A percentile compares a stretch with the other conserved stretches of the same genome.
Evolutionary conservation across 2,113 vertebrate genomes (phyloP).

Genomic region (Tyrannus savana): DNA sequence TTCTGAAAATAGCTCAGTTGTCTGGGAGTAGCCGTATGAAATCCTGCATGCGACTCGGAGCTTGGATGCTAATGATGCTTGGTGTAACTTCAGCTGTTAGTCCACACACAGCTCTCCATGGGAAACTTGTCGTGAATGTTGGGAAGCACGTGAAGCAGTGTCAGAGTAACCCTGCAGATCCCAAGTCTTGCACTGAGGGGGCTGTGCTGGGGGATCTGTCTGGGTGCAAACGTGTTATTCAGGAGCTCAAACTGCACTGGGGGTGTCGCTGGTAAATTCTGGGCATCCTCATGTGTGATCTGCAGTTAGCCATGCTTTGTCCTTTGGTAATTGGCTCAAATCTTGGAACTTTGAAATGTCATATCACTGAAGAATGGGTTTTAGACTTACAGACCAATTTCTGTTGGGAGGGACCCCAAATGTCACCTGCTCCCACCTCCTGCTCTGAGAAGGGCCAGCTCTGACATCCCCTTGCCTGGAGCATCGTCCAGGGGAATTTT

Average conservation of each 20-base stretch:
- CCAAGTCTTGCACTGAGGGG: background rate
- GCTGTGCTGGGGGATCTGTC: background rate
- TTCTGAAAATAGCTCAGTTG: background rate
- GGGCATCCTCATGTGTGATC: background rate
- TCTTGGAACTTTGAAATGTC: background rate
- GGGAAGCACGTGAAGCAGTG: background rate
- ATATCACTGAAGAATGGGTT: background rate
- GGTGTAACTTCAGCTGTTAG: background rate
- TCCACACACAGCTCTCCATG: background rate
- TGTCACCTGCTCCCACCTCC: background rate
- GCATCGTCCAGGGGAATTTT: background rate
- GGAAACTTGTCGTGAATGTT: background rate
- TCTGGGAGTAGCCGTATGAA: background rate
- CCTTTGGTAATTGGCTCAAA: background rate
- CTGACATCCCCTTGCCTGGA: background rate
- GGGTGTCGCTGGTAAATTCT: background rate
- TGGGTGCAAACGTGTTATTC: fast-evolving
- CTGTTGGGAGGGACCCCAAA: background rate
- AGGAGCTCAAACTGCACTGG: background rate
- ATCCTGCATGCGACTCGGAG: background rate
- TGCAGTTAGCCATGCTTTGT: background rate
- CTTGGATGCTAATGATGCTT: background rate
- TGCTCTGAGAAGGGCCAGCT: background rate
- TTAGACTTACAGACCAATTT: background rate
- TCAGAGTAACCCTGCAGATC: background rate